Evolutionary conservation across 2,797 vertebrate species (phyloP).

Genomic region (Sebastes flavidus): DNA sequence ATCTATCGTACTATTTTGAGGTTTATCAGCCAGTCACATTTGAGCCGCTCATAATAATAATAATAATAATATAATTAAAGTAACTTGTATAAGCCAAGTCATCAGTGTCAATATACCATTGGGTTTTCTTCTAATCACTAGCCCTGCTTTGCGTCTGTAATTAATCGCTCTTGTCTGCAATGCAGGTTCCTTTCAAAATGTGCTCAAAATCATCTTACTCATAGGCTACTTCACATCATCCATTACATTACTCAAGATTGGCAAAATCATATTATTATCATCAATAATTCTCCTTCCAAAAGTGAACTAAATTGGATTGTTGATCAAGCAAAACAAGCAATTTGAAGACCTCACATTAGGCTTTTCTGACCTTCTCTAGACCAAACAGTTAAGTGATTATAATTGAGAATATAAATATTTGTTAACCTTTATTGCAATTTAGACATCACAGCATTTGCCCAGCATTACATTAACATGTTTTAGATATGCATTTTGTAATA

Average conservation of each 20-base stretch:
- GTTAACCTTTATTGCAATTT: neutral
- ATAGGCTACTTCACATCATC: no score
- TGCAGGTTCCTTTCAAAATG: neutral
- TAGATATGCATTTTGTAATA: neutral
- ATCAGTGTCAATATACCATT: neutral
- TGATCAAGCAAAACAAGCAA: neutral
- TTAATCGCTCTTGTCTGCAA: neutral
- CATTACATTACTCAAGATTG: neutral
- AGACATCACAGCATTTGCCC: neutral
- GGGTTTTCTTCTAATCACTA: neutral
- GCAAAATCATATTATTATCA: neutral
- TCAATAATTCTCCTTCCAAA: neutral
- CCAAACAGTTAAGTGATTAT: neutral
- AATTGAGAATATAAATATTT: neutral
- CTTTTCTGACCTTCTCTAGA: neutral
- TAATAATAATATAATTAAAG: neutral
- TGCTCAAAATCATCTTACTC: neutral
- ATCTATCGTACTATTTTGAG: neutral
- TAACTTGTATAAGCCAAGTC: neutral
- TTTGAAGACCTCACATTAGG: rapidly evolving
- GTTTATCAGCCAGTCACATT: neutral
- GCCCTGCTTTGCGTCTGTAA: neutral
- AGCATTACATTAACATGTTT: neutral
- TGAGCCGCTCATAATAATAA: neutral
- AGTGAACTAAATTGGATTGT: neutral